Conservation (phyloP, 1,140 invertebrate species). For the Neodiprion pinetum region DNA sequence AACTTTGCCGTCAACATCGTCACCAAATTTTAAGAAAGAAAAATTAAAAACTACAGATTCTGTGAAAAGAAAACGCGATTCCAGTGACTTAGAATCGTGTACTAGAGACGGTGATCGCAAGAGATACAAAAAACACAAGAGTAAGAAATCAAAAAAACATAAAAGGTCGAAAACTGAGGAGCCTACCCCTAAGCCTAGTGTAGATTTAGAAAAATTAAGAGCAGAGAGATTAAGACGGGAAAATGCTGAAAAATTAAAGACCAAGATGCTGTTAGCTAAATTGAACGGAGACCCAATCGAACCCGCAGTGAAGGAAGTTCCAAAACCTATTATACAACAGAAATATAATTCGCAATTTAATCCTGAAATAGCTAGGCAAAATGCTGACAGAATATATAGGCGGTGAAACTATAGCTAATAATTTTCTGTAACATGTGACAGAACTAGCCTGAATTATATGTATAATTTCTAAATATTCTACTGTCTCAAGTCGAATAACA, state of each 20-base stretch:
- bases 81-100: conserved; percentile 36
- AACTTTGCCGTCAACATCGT: conserved; percentile 25
- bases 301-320: conserved; percentile 34
- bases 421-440: too few relatives aligned
- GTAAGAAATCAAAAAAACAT: conserved; percentile 52
- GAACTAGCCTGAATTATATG: too few relatives aligned
- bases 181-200: conserved; percentile 40
- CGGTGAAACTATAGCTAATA: not conserved
- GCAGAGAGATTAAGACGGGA: conserved; percentile 83
- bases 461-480: too few relatives aligned
- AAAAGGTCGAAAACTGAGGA: conserved; percentile 45
- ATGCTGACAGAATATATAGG: conserved; percentile 62
- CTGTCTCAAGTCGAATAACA: too few relatives aligned
- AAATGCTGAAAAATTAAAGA: conserved; percentile 73
- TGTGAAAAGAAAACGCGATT: conserved; percentile 47
- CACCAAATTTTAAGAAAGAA: conserved; percentile 24
- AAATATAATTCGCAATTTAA: conserved; percentile 95
- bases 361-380: conserved; percentile 85
- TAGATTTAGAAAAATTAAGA: conserved; percentile 77
- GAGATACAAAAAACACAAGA: conserved; percentile 58
- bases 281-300: conserved; percentile 61
- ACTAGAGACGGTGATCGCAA: conserved; percentile 42
- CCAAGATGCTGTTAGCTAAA: conserved; percentile 74
- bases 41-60: conserved; percentile 32
- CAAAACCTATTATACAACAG: conserved; percentile 62